Evolutionary conservation across 2,113 vertebrate genomes (phyloP).

Genomic region (Ptilonorhynchus violaceus): DNA sequence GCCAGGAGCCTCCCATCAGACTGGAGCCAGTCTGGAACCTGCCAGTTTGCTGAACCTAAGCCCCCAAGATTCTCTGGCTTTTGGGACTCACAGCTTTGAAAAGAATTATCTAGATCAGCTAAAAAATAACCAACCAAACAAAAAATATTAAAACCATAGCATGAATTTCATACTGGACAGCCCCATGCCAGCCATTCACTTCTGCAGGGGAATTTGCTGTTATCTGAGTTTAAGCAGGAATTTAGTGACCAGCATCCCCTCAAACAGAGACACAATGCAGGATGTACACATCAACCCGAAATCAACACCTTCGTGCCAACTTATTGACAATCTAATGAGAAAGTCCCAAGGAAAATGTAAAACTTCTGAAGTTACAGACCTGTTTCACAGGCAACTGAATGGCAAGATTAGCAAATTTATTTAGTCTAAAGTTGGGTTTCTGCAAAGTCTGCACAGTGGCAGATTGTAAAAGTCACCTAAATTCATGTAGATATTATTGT

Average conservation of each 20-base stretch:
- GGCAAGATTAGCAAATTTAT: background rate
- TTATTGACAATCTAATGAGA: background rate
- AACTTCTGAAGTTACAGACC: background rate
- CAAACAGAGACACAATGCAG: background rate
- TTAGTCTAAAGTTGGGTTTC: background rate
- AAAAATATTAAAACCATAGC: background rate
- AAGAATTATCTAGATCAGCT: background rate
- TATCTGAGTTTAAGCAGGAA: background rate
- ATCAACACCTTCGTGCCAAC: background rate
- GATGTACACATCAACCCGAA: background rate
- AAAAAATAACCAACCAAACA: background rate
- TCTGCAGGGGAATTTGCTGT: background rate
- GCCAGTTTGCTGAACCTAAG: background rate
- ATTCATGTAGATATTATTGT: slow-evolving; percentile 42
- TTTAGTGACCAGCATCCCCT: background rate
- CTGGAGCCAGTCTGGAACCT: background rate
- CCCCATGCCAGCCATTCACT: background rate
- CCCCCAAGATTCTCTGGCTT: background rate
- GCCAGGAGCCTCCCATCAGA: background rate
- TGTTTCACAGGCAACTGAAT: background rate
- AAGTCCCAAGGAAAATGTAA: background rate
- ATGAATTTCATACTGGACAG: background rate
- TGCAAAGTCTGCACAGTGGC: background rate
- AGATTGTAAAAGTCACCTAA: background rate
- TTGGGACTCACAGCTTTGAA: background rate